phyloP scores from a whole-genome alignment of 1,140 invertebrate genomes.

The Cotesia vestalis region DNA sequence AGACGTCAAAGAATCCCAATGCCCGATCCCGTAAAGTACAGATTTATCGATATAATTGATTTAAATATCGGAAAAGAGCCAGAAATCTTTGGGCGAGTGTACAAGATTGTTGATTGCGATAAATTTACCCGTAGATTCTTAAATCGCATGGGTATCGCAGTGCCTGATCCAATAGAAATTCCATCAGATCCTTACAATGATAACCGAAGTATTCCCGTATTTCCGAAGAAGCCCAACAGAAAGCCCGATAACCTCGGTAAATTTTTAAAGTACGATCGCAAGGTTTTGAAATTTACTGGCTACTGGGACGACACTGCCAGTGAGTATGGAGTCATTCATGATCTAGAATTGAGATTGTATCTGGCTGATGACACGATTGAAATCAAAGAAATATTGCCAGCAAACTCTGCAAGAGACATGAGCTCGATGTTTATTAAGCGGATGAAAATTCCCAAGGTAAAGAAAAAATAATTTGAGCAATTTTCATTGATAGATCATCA shows the following conservation, averaged over 20 bases:
- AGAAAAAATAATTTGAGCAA: background rate
- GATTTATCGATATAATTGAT: conserved; percentile 80
- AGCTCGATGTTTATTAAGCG: conserved; percentile 78
- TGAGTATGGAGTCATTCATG: conserved; percentile 77
- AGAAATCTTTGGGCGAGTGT: conserved; percentile 79
- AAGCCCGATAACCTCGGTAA: conserved; percentile 70
- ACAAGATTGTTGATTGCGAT: conserved; percentile 85
- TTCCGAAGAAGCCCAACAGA: conserved; percentile 68
- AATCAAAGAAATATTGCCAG: conserved; percentile 78
- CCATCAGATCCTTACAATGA: conserved; percentile 69
- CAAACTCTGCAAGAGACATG: conserved; percentile 76
- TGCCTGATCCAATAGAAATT: conserved; percentile 74
- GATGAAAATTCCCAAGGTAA: conserved; percentile 81
- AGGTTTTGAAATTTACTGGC: conserved; percentile 84
- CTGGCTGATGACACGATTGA: conserved; percentile 90
- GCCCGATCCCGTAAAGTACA: conserved; percentile 72
- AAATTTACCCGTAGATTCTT: conserved; percentile 86
- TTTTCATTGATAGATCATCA: no score
- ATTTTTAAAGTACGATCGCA: conserved; percentile 80
- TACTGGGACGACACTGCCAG: conserved; percentile 88
- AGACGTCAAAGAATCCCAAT: conserved; percentile 79
- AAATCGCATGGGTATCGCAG: conserved; percentile 82
- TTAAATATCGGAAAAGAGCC: conserved; percentile 81
- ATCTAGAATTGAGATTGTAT: conserved; percentile 83
- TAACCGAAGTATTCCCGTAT: conserved; percentile 35